Percentiles rank a stretch among this genome's conserved stretches.
These are phyloP conservation scores for Seira sanloemensis DNA, from an alignment of 2,888 invertebrate species.

Conservation along the genomic window DNA sequence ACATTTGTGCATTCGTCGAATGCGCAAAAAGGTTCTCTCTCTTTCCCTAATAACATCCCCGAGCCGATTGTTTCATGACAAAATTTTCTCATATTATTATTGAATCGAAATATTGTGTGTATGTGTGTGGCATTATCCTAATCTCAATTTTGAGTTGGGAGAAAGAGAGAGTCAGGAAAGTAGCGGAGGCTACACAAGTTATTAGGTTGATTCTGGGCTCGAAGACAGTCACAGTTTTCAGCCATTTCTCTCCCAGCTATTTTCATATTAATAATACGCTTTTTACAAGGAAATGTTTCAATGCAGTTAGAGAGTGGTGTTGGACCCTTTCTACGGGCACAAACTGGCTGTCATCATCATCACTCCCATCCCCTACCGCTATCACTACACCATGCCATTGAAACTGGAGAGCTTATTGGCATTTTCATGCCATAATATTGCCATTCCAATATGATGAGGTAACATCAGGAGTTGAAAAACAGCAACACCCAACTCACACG, in stretches of 20 bases:
- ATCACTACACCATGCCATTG: constrained; percentile 4
- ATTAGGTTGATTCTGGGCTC: not conserved
- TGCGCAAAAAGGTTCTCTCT: not conserved
- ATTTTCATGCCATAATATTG: constrained; percentile 28
- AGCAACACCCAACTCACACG: constrained; percentile 35
- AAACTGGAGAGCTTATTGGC: not conserved
- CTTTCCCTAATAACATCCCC: constrained; percentile 4
- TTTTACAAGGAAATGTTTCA: not conserved
- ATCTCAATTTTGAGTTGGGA: not conserved
- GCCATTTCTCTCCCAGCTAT: not conserved
- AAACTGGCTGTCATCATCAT: constrained; percentile 23
- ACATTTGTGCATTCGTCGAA: constrained; percentile 41
- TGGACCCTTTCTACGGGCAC: constrained; percentile 25
- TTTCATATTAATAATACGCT: not conserved
- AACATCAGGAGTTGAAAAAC: constrained; percentile 35
- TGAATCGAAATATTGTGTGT: not conserved
- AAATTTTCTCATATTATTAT: constrained; percentile 10
- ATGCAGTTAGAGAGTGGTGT: not conserved
- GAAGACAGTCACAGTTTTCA: not conserved
- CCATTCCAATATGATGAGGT: constrained; percentile 38
- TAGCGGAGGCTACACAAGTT: not conserved
- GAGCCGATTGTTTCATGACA: constrained; percentile 34
- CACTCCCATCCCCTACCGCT: not conserved
- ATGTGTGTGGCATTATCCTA: not conserved
- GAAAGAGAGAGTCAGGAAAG: too few relatives aligned